Percentiles rank a stretch among this genome's conserved stretches.
Evolutionary conservation across 53 echinoderm and acorn worm species (phyloP).

Genomic region (Actinopyga echinites): DNA sequence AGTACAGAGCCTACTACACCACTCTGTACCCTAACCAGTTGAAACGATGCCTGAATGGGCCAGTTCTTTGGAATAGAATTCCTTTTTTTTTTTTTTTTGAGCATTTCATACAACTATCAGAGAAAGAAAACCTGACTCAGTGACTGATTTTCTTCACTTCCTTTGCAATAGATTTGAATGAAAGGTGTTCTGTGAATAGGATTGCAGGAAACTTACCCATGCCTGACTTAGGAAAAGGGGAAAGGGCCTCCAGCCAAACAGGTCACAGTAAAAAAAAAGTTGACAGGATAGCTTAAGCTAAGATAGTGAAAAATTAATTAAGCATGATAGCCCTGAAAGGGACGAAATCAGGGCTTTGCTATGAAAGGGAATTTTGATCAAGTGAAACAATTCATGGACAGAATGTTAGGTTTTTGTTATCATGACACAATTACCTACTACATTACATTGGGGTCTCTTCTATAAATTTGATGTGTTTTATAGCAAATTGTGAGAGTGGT

Average conservation of each 20-base stretch:
- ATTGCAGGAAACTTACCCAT: slow-evolving; percentile 24
- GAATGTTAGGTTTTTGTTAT: background rate
- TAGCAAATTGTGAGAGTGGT: no score
- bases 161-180: background rate
- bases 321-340: slow-evolving; percentile 1
- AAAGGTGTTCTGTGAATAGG: background rate
- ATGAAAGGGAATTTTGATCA: background rate
- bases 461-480: no score
- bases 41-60: background rate
- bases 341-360: background rate
- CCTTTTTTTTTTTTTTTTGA: slow-evolving; percentile 7
- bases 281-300: background rate
- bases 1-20: no score
- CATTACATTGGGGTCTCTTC: no score
- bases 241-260: slow-evolving; percentile 20
- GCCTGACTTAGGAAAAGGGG: background rate
- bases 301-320: slow-evolving; percentile 34
- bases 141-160: slow-evolving; percentile 27
- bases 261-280: slow-evolving; percentile 1
- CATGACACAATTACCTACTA: no score
- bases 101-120: background rate
- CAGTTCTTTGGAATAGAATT: background rate
- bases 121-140: slow-evolving; percentile 13
- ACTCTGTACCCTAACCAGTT: no score
- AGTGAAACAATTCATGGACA: background rate